Conservation (phyloP, 2,113 vertebrate species). For the Chaetura pelagica region DNA sequence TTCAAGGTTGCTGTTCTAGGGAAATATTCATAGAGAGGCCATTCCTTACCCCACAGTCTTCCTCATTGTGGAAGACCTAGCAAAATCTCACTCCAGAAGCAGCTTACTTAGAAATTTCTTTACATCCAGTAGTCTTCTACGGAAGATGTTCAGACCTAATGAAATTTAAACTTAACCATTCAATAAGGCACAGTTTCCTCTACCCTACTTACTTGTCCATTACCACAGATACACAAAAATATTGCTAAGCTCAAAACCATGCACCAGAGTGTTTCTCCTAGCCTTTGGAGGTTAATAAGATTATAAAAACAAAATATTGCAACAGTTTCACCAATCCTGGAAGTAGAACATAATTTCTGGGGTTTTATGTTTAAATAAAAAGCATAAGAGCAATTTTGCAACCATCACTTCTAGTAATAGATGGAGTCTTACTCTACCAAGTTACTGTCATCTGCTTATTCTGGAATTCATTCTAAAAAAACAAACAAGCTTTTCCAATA, state of each 20-base stretch:
- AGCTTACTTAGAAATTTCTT: not conserved
- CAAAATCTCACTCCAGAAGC: not conserved
- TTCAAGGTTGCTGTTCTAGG: not conserved
- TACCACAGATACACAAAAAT: not conserved
- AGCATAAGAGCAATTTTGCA: not conserved
- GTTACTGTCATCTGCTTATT: not conserved
- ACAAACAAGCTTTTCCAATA: not conserved
- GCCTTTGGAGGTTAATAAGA: not conserved
- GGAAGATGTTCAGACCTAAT: not conserved
- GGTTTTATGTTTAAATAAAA: not conserved
- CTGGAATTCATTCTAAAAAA: not conserved
- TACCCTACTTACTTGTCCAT: not conserved
- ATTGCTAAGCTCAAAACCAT: not conserved
- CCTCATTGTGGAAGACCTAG: not conserved
- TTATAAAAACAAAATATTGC: not conserved
- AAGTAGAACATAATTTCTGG: not conserved
- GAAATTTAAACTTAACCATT: not conserved
- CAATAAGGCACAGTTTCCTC: not conserved
- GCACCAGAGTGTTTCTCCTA: not conserved
- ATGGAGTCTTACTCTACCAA: not conserved
- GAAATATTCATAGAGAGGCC: not conserved
- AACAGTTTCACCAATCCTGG: not conserved
- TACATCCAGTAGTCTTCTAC: not conserved
- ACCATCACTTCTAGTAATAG: not conserved
- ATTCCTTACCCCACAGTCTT: not conserved